Evolutionary conservation across 2,797 vertebrate genomes (phyloP).

Genomic region (Acipenser oxyrinchus): DNA sequence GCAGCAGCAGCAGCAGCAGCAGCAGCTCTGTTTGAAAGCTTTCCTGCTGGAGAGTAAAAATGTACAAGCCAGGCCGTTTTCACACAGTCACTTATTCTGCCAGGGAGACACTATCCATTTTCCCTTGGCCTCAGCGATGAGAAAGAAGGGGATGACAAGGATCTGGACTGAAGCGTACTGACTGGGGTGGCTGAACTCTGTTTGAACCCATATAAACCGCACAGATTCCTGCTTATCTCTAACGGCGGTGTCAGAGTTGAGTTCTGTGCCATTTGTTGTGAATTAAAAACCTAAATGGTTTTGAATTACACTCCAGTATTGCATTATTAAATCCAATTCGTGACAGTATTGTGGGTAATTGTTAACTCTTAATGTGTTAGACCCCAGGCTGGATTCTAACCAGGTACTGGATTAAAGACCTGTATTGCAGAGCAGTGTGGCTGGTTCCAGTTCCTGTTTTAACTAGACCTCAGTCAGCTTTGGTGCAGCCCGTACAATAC

Average conservation of each 20-base stretch:
- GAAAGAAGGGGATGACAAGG: conserved; percentile 25
- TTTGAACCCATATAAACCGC: conserved; percentile 29
- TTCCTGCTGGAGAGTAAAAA: conserved; percentile 56
- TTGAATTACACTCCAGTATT: no score
- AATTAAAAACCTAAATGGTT: no score
- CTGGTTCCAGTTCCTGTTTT: no score
- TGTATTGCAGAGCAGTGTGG: no score
- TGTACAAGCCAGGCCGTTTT: conserved; percentile 44
- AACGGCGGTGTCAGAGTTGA: background rate
- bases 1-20: conserved; percentile 66
- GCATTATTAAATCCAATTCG: no score
- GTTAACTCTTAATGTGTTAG: no score
- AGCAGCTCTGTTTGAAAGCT: conserved; percentile 51
- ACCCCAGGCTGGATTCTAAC: no score
- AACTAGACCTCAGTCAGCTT: no score
- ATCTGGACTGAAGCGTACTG: conserved; percentile 37
- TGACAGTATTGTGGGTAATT: no score
- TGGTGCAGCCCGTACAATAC: no score
- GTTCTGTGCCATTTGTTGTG: no score
- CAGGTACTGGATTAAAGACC: no score
- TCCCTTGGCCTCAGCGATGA: conserved; percentile 20
- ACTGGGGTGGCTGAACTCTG: conserved; percentile 34
- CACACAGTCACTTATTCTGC: conserved; percentile 56
- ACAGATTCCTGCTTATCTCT: background rate
- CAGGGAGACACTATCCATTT: conserved; percentile 34